phyloP scores from a whole-genome alignment of 2,888 invertebrate genomes.

The Coremacera marginata region DNA sequence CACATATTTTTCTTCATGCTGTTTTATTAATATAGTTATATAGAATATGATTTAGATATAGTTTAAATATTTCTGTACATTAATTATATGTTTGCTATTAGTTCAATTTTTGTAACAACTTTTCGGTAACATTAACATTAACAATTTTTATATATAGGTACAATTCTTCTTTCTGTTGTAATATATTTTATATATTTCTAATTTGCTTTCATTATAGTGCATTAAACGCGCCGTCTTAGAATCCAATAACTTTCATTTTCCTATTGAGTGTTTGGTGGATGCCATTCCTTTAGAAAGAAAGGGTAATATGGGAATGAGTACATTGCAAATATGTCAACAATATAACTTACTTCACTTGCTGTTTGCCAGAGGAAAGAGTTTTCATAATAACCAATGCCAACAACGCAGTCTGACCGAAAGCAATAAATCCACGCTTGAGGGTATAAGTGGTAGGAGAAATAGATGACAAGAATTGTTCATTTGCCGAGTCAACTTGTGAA shows the following conservation, averaged over 20 bases:
- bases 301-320: neutral
- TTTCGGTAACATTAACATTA: no score
- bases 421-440: constrained; percentile 41
- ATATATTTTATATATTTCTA: neutral
- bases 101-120: no score
- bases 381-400: constrained; percentile 49
- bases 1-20: no score
- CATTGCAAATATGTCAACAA: neutral
- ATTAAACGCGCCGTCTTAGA: constrained; percentile 38
- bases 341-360: constrained; percentile 47
- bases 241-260: constrained; percentile 36
- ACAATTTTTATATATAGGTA: constrained; percentile 1
- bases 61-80: no score
- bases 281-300: constrained; percentile 37
- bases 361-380: constrained; percentile 45
- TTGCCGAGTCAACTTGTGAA: no score
- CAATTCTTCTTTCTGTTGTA: neutral
- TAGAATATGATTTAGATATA: no score
- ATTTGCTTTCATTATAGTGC: neutral
- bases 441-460: no score
- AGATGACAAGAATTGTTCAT: no score
- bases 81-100: no score
- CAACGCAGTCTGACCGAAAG: constrained; percentile 48
- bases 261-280: constrained; percentile 35
- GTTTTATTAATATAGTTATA: no score